These are phyloP conservation scores for Chaenodraco wilsoni DNA, from an alignment of 2,797 vertebrate genomes.

Conservation along the genomic window DNA sequence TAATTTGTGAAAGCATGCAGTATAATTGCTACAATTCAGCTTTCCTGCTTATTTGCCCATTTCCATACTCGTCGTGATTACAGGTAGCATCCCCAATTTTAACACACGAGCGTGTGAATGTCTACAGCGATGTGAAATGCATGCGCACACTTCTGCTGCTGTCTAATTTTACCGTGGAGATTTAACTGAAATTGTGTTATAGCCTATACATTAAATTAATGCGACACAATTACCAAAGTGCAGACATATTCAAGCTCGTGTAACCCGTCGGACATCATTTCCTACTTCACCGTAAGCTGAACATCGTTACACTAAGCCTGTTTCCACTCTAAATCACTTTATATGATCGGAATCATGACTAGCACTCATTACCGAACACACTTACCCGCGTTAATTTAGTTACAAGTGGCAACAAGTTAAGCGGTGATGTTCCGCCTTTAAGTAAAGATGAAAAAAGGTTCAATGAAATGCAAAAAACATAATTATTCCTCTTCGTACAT, in stretches of 20 bases:
- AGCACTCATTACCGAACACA: constrained; percentile 12
- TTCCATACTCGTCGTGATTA: background rate
- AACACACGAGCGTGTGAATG: background rate
- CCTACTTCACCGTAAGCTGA: background rate
- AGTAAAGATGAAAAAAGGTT: constrained; percentile 10
- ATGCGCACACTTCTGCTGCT: constrained; percentile 12
- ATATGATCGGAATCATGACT: background rate
- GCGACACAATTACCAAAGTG: background rate
- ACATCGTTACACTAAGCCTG: constrained; percentile 1
- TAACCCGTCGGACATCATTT: constrained; percentile 9
- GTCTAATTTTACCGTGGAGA: background rate
- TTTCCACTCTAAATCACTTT: background rate
- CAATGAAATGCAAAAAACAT: constrained; percentile 9
- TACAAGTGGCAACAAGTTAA: constrained; percentile 78
- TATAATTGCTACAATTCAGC: background rate
- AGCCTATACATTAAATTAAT: constrained; percentile 3
- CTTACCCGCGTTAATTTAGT: constrained; percentile 38
- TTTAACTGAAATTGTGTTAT: background rate
- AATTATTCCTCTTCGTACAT: background rate
- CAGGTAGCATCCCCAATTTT: background rate
- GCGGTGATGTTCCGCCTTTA: constrained; percentile 6
- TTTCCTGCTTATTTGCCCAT: background rate
- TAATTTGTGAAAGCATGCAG: constrained; percentile 13
- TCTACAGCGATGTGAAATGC: background rate
- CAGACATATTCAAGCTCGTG: background rate